Conservation (phyloP, 2,797 vertebrate genomes). For the Neosilurus mollespiculum region DNA sequence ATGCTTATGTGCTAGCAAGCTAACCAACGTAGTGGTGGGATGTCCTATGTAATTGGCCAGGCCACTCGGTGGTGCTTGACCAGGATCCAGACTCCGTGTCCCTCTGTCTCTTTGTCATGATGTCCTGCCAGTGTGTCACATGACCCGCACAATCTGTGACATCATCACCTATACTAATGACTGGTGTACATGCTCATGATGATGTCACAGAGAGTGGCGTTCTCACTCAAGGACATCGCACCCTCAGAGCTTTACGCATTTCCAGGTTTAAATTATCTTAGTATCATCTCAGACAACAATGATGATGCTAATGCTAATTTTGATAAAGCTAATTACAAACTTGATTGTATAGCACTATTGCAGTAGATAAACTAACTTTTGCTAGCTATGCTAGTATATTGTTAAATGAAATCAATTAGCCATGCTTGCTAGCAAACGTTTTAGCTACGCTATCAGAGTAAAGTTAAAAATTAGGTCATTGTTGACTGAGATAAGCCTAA, state of each 20-base stretch:
- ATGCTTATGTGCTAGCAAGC: not conserved
- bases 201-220: no score
- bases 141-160: no score
- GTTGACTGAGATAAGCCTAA: not conserved
- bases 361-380: not conserved
- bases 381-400: not conserved
- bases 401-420: not conserved
- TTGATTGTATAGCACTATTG: not conserved
- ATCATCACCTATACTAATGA: no score
- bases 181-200: no score
- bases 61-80: no score
- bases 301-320: not conserved
- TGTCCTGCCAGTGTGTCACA: no score
- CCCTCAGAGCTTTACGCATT: no score
- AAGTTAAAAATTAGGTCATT: not conserved
- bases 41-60: no score
- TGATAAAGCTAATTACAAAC: not conserved
- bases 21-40: not conserved
- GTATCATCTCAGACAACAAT: not conserved
- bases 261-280: not conserved
- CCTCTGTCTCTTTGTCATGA: no score
- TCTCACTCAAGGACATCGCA: no score
- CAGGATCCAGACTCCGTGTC: no score
- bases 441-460: not conserved
- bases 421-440: not conserved